Evolutionary conservation across 2,888 invertebrate genomes (phyloP), one percentile per base, ranked within the genome.

Genomic region (Cosmia trapezina): DNA sequence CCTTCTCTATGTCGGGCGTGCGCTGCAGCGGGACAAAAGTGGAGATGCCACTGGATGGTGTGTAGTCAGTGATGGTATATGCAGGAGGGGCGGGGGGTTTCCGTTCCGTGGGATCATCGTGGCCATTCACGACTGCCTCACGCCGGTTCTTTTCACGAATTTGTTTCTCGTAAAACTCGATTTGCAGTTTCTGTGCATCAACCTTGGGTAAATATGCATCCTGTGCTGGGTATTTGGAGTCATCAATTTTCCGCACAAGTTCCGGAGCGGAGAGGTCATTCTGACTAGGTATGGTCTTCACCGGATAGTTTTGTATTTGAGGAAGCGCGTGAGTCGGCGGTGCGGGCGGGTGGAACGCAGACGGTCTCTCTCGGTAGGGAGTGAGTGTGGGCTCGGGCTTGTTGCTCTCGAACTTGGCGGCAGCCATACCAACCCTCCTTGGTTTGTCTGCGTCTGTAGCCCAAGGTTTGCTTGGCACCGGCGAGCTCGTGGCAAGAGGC

Each of bases 361-460:
- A 83, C 37, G 90, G 88, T 51, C 88, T 76, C 51, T 82, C 85
- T 6, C 78, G 63, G 66, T 81, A 83, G n/a, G 80, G 88, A 33
- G 87, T 87, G 22, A 87, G 81, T 4, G 33, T 49, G 53, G 87
- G 86, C 6, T 90, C 85, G 5, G 75, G 75, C 56, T 90, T 91
- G 71, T 89, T 90, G 75, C 84, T 90, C 84, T 97, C 97, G 85
- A 97, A 97, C 90, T 96, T 97, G 37, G 96, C 93, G 0, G 96
- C 96, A 33, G 96, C 96, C 45, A 96, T 91, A 83, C 95, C 96
- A 28, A 96, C 96, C 78, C 96, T 94, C 63, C 95, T 95, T 59
- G 96, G 96, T 54, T 79, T 83, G 14, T 90, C 90, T 93, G 90
- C 28, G 94, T 94, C 2, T 92, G 89, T 0, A 47, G 93, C 90